A percentile compares a stretch with the other conserved stretches of the same genome.
Conservation (phyloP, 2,797 vertebrate genomes). For the Apogon hyalosoma region DNA sequence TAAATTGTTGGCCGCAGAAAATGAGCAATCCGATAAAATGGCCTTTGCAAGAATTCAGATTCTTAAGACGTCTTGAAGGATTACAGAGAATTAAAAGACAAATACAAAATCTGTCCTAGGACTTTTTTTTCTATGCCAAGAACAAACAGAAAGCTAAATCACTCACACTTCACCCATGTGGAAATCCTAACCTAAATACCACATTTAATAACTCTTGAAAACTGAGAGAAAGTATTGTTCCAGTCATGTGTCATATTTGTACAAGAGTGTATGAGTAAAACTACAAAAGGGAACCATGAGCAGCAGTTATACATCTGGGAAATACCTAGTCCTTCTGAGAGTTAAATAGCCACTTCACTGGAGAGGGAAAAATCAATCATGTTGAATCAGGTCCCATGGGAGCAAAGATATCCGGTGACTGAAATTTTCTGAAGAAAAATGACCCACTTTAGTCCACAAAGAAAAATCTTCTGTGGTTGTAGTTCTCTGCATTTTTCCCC, state of each 20-base stretch:
- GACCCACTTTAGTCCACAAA: slow-evolving; percentile 10
- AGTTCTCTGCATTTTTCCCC: background rate
- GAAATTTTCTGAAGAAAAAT: slow-evolving; percentile 24
- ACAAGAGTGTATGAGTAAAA: background rate
- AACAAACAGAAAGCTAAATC: slow-evolving; percentile 10
- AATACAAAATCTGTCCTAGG: slow-evolving; percentile 46
- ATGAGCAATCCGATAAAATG: slow-evolving; percentile 17
- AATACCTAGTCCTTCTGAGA: slow-evolving; percentile 7
- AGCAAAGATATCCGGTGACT: slow-evolving; percentile 10
- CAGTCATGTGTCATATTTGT: background rate
- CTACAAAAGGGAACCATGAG: slow-evolving; percentile 6
- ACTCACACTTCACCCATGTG: background rate
- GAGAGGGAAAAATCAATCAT: slow-evolving; percentile 39
- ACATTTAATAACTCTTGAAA: background rate
- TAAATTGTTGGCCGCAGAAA: slow-evolving; percentile 13
- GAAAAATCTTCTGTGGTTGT: slow-evolving; percentile 15
- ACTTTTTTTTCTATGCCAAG: slow-evolving; percentile 26
- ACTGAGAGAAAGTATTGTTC: background rate
- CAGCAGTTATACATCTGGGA: slow-evolving; percentile 1
- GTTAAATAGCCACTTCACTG: slow-evolving; percentile 17
- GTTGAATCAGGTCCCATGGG: slow-evolving; percentile 18
- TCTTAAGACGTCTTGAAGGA: slow-evolving; percentile 36
- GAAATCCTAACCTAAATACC: slow-evolving; percentile 18
- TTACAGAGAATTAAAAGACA: slow-evolving; percentile 53
- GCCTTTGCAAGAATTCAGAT: slow-evolving; percentile 28